Base-by-base conservation (phyloP, 2,888 invertebrate species). In the Microdon myrmicae region DNA sequence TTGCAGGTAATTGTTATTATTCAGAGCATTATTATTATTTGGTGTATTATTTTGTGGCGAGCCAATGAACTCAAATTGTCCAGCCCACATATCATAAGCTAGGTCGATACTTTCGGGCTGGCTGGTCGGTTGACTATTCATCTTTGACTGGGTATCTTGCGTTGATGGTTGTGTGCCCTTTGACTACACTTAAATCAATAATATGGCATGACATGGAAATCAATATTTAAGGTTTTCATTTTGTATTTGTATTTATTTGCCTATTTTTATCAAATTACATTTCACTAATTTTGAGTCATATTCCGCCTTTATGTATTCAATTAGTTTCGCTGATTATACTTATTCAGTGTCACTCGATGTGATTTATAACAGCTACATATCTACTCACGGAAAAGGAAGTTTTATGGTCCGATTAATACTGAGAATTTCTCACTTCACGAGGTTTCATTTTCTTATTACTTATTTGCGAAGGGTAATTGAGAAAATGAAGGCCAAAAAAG, bases 21-120 rank as follows among this genome's bases (percentile, higher is more conserved):
- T 43, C 5, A 39, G 38, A 39, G 38, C 39, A 26, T 28, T 35
- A 12, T 38, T 61, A 23, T 38, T 58, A 25, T 28, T 60, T 68
- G 39, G 60, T 71, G 48, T 60, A 60, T 70, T 66, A 67, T 61
- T 71, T 71, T 71, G 56, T 71, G 75, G 67, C 9, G 85, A 83
- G 29, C 90, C 90, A 71, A 90, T 85, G 79, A 91, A 90, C 81
- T 91, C 90, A 74, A 92, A 92, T 81, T 92, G 92, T 55, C 92
- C 92, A 77, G 91, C 90, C 92, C 92, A 92, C 86, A 91, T 87
- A 75, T 92, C 92, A 79, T 89, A 90, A 79, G 90, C 90, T 79
- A 91, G 82, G 74, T 90, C 90, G 72, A 87, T 79, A 74, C 84
- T 85, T 70, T 85, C 85, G 73, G 79, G 79, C 74, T 79, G 79